Base-by-base conservation (phyloP, 2,113 vertebrate genomes). In the Hippocampus guttulatus region DNA sequence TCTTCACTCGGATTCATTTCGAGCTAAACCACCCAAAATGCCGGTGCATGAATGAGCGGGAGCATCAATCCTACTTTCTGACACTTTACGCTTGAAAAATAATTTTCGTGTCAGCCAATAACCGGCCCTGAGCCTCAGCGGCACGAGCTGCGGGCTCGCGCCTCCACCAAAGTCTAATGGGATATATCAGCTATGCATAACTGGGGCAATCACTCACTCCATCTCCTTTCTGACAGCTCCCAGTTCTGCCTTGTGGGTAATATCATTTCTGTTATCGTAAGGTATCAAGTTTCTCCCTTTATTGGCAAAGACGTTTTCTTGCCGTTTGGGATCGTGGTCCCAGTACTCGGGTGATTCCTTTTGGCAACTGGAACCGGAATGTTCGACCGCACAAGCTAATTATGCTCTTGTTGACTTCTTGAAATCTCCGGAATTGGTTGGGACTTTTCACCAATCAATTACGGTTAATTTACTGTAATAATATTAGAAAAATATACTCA, bases 231-330 rank as follows among this genome's bases (percentile, higher is more conserved):
- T 92, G 92, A 92, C 92, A 92, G 86, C 85, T 88, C 85, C 90
- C 88, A 89, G 89, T 91, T 90, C 90, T 90, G 89, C 88, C 84
- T 85, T 84, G 84, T 88, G 86, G 86, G 83, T 91, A 90, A 92
- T 92, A 91, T 91, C 81, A 92, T 91, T 91, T 85, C 87, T 83
- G 90, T 92, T 92, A 92, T 92, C 91, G 91, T 91, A 88, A 90
- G 87, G 88, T 90, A 91, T 92, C 91, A 92, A 84, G 91, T 92
- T 89, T 89, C 87, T 85, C 75, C 85, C 82, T 90, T 91, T 93
- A 91, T 92, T 92, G 90, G 89, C 85, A 86, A 86, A 87, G 88
- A 87, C 73, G 71, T 81, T 84, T 75, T 85, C 75, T 75, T 75
- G 81, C 74, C 80, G 83, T 74, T 68, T 72, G 15, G 49, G 64